A percentile compares a stretch with the other conserved stretches of the same genome.
Evolutionary conservation across 1,140 invertebrate genomes (phyloP).

Genomic region (Antheraea pernyi): DNA sequence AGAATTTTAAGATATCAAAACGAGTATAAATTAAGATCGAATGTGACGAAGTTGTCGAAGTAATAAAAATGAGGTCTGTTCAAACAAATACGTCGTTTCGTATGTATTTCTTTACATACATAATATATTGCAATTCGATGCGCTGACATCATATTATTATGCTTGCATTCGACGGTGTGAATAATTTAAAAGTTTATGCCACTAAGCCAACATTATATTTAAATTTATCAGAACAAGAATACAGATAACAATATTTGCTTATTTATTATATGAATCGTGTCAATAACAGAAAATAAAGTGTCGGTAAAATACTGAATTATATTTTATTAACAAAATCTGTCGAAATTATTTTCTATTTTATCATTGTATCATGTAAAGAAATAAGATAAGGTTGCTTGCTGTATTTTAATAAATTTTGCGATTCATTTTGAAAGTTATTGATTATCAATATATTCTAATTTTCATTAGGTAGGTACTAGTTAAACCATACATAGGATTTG

Average conservation of each 20-base stretch:
- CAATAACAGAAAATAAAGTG: not conserved
- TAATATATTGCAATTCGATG: not conserved
- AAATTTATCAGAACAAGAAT: constrained; percentile 1
- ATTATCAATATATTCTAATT: not conserved
- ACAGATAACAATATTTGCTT: not conserved
- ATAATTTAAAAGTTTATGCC: not conserved
- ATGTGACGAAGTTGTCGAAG: not conserved
- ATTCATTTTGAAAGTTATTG: not conserved
- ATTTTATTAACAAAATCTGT: not conserved
- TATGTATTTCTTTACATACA: not conserved
- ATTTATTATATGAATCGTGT: not conserved
- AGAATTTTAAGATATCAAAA: constrained; percentile 1
- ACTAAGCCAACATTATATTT: not conserved
- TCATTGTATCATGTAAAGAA: not conserved
- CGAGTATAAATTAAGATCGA: not conserved
- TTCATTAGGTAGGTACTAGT: no score
- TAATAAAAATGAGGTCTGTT: not conserved
- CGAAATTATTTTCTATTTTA: not conserved
- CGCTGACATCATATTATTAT: constrained; percentile 1
- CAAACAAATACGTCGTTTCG: not conserved
- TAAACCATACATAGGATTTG: no score
- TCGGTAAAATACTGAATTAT: not conserved
- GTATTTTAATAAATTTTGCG: not conserved
- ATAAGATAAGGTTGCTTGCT: not conserved
- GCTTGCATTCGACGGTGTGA: not conserved